Conservation (phyloP, 2,797 vertebrate species). For the Tangara arthus region DNA sequence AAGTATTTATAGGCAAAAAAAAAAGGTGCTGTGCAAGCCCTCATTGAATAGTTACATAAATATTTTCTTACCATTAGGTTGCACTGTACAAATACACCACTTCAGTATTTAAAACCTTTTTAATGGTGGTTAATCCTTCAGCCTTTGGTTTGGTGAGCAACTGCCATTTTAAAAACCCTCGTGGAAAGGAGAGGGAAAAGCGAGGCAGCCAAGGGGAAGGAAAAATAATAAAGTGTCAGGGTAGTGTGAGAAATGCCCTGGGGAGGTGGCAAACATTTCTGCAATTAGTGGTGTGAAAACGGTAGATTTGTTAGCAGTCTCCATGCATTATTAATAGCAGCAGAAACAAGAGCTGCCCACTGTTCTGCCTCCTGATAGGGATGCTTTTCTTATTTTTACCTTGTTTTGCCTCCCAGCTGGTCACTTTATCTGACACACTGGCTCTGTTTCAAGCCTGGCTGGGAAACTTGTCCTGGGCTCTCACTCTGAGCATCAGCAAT, state of each 20-base stretch:
- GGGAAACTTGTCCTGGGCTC: not conserved
- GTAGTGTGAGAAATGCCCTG: constrained; percentile 42
- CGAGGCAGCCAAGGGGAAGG: not conserved
- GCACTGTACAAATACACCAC: not conserved
- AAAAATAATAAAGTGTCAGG: constrained; percentile 4
- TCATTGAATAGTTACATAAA: not conserved
- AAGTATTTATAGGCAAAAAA: not conserved
- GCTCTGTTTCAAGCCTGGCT: constrained; percentile 26
- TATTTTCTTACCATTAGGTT: not conserved
- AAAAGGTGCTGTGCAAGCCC: not conserved
- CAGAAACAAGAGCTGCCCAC: not conserved
- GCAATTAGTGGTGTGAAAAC: constrained; percentile 59
- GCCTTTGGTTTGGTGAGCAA: not conserved
- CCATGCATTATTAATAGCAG: constrained; percentile 25
- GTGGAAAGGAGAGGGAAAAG: not conserved
- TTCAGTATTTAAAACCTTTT: not conserved
- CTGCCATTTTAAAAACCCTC: not conserved
- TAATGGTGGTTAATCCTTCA: not conserved
- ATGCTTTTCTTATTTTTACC: not conserved
- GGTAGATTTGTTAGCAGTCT: constrained; percentile 26
- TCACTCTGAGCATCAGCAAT: not conserved
- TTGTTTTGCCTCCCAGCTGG: constrained; percentile 23
- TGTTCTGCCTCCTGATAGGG: not conserved
- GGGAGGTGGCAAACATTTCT: constrained; percentile 46
- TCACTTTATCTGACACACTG: constrained; percentile 1